Evolutionary conservation across 2,888 invertebrate species (phyloP).

Genomic region (Euzetes globulus): DNA sequence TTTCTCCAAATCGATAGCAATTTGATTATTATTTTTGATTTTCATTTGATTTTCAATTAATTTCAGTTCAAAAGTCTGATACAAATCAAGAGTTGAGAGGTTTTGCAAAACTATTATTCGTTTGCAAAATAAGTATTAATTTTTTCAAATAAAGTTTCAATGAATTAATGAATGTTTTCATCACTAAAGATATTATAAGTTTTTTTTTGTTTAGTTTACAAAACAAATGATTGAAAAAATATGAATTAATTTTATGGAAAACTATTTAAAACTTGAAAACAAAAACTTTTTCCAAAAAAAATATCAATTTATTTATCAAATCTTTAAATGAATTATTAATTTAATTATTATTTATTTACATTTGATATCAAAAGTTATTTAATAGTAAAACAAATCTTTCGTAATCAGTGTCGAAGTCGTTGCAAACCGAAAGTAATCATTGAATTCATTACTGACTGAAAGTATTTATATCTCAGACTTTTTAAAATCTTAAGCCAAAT

Average conservation of each 20-base stretch:
- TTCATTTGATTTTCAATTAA: neutral
- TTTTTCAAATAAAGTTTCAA: slow-evolving; percentile 15
- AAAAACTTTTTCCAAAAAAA: neutral
- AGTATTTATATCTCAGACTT: neutral
- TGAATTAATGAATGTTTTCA: neutral
- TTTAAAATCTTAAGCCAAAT: neutral
- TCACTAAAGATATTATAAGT: neutral
- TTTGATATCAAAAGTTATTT: too few relatives aligned
- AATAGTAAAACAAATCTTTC: neutral
- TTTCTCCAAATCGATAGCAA: neutral
- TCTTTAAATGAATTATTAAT: too few relatives aligned
- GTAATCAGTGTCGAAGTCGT: neutral
- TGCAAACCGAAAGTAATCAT: neutral
- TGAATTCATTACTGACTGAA: neutral
- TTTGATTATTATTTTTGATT: neutral
- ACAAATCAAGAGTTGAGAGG: neutral
- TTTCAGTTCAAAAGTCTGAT: neutral
- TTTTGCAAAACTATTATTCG: neutral
- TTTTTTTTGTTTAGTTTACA: neutral
- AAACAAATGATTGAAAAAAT: neutral
- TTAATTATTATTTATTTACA: too few relatives aligned
- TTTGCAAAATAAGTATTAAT: neutral
- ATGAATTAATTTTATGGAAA: too few relatives aligned
- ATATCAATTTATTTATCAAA: too few relatives aligned
- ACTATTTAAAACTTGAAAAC: too few relatives aligned